phyloP scores from a whole-genome alignment of 2,113 vertebrate species.

The Calyptommatus sinebrachiatus region DNA sequence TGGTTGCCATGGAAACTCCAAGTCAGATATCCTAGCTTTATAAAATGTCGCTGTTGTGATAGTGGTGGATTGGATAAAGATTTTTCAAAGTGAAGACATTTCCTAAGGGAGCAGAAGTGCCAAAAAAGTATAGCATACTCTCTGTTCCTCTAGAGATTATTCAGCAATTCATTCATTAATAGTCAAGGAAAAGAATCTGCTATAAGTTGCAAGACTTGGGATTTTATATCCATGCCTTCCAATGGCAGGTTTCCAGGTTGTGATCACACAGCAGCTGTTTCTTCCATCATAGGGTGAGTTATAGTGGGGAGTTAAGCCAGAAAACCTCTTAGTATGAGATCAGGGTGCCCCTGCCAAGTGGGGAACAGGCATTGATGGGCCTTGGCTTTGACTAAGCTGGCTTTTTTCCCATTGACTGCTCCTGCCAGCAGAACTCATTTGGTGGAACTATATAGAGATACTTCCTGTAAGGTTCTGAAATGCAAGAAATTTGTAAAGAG shows the following conservation, averaged over 20 bases:
- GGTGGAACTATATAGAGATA: conserved; percentile 45
- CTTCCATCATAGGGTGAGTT: conserved; percentile 73
- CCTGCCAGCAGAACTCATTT: conserved; percentile 46
- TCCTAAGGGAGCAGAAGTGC: conserved; percentile 28
- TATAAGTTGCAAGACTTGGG: conserved; percentile 61
- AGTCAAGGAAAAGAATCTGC: conserved; percentile 52
- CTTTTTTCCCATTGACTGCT: conserved; percentile 49
- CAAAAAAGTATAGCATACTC: conserved; percentile 51
- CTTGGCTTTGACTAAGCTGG: conserved; percentile 61
- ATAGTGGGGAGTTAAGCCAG: conserved; percentile 70
- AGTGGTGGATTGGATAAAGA: conserved; percentile 31
- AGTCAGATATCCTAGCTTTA: conserved; percentile 37
- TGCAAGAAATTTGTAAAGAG: conserved; percentile 27
- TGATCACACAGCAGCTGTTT: conserved; percentile 77
- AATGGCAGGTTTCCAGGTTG: conserved; percentile 72
- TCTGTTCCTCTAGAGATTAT: conserved; percentile 45
- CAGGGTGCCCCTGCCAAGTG: conserved; percentile 68
- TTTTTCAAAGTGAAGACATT: conserved; percentile 39
- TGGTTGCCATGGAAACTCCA: conserved; percentile 20
- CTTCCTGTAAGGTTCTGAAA: conserved; percentile 47
- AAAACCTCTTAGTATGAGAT: conserved; percentile 76
- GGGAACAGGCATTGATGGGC: conserved; percentile 65
- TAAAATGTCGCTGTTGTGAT: conserved; percentile 31
- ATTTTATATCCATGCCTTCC: conserved; percentile 72
- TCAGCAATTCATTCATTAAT: conserved; percentile 54